Evolutionary conservation across 2,888 invertebrate genomes (phyloP).

Genomic region (Aproaerema taeniolella): DNA sequence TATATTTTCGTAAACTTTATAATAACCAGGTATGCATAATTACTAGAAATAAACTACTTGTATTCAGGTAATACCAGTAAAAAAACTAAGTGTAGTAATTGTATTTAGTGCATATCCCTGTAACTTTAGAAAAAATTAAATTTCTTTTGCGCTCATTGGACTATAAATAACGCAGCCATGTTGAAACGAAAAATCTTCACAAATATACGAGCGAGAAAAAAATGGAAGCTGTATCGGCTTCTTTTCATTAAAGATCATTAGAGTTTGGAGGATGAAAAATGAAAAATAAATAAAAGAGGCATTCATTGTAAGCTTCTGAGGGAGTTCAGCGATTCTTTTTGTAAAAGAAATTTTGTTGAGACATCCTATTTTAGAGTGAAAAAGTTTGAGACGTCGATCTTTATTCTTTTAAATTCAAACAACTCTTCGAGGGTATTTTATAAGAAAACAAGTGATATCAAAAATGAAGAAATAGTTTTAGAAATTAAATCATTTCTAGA

Average conservation of each 20-base stretch:
- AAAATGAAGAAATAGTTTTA: no score
- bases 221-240: slow-evolving; percentile 49
- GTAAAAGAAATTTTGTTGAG: slow-evolving; percentile 20
- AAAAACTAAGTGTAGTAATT: no score
- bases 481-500: no score
- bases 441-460: no score
- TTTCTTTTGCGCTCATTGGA: slow-evolving; percentile 37
- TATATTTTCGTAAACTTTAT: no score
- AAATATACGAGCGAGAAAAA: slow-evolving; percentile 32
- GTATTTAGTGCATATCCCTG: slow-evolving; percentile 3
- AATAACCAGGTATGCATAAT: no score
- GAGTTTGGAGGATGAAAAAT: slow-evolving; percentile 60
- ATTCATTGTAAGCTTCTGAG: slow-evolving; percentile 40
- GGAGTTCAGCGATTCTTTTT: slow-evolving; percentile 28
- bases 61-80: no score
- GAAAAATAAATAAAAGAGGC: slow-evolving; percentile 52
- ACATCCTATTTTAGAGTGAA: no score
- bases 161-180: slow-evolving; percentile 41
- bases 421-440: no score
- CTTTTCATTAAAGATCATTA: slow-evolving; percentile 71
- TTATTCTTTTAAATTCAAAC: no score
- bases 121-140: slow-evolving; percentile 12
- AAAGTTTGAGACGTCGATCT: no score
- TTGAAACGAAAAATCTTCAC: slow-evolving; percentile 41
- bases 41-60: no score